Evolutionary conservation across 2,113 vertebrate genomes (phyloP), one percentile per base, ranked within the genome.

Genomic region (Pycnonotus jocosus): DNA sequence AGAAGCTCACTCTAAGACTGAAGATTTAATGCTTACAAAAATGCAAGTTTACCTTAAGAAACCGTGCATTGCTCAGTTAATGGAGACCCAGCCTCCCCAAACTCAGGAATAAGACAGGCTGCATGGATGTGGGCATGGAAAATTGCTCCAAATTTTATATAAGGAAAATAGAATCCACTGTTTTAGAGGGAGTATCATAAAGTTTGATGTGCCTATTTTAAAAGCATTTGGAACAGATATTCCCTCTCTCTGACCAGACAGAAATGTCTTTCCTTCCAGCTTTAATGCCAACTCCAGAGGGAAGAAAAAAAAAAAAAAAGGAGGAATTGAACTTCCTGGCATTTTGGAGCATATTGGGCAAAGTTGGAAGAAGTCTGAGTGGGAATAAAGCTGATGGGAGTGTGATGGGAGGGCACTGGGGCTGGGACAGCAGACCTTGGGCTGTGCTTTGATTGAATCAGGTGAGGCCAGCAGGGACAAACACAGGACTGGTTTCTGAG

Each of bases 391-490:
- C 54, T 51, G 82, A 45, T 4, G 12, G 70, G 69, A 42, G 7
- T 79, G 62, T 57, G 76, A 70, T n/a, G n/a, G 81, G 73, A 93
- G 54, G 5, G 74, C 10, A 19, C 37, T 64, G 38, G 65, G 81
- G 78, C 54, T 89, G 81, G 91, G 68, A 50, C 14, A 51, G 51
- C 50, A 79, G 84, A 69, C 8, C 78, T 77, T 31, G 54, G 71
- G 88, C 60, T 96, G 57, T 56, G 30, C 27, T 81, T 54, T 96
- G 95, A 95, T 85, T 96, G 68, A 96, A 93, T 94, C 90, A 92
- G 79, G 51, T 19, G 72, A 86, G 92, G 87, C 58, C 73, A 73
- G 33, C 77, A 62, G 60, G 72, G 88, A 84, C 82, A 94, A 95
- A 90, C 70, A 65, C 66, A 4, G 17, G n/a, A 60, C 70, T 82